Evolutionary conservation across 2,888 invertebrate species (phyloP).

Genomic region (Nezara viridula): DNA sequence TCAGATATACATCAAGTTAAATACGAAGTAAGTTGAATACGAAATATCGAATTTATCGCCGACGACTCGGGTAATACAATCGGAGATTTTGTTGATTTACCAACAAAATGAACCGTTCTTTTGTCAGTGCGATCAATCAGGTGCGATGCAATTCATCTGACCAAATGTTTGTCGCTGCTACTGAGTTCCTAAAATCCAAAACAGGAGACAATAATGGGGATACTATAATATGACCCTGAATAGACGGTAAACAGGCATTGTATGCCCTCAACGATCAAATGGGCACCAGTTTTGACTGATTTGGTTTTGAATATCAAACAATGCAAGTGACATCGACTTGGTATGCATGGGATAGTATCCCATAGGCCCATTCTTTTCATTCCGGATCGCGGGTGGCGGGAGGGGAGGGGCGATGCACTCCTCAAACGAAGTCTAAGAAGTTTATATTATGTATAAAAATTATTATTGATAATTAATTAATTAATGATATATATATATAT

Average conservation of each 20-base stretch:
- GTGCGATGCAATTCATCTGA: neutral
- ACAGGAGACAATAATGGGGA: neutral
- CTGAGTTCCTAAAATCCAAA: neutral
- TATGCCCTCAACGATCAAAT: neutral
- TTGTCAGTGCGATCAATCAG: neutral
- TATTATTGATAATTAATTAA: too few species aligned
- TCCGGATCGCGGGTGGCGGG: too few species aligned
- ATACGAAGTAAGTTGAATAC: too few species aligned
- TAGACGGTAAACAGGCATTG: conserved; percentile 1
- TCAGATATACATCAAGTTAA: too few species aligned
- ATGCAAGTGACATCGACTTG: neutral
- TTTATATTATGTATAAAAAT: too few species aligned
- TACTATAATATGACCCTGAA: conserved; percentile 5
- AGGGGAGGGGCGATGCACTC: too few species aligned
- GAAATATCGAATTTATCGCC: too few species aligned
- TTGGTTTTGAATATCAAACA: neutral
- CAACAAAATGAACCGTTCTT: neutral
- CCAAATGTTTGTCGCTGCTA: neutral
- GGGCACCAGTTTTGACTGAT: neutral
- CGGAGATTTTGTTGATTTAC: neutral
- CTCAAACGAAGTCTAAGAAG: too few species aligned
- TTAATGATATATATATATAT: too few species aligned
- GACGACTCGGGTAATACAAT: too few species aligned
- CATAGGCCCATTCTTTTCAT: too few species aligned
- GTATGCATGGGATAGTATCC: too few species aligned